A percentile compares a stretch with the other conserved stretches of the same genome.
Conservation (phyloP, 2,113 vertebrate species). For the Elanus axillaris region DNA sequence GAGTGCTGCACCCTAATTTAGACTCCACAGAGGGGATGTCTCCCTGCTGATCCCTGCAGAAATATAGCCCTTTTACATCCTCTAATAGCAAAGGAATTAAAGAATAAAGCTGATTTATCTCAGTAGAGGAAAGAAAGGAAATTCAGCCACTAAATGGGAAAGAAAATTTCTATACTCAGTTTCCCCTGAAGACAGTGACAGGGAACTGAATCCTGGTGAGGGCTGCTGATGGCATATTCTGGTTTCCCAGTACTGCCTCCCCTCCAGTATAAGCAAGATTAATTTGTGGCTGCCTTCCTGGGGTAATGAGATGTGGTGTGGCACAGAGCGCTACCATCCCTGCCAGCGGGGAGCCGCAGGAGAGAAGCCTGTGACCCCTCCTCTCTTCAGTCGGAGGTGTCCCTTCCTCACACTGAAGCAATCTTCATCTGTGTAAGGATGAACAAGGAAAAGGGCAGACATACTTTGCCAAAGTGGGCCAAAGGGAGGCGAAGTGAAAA, state of each 20-base stretch:
- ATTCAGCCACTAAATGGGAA: background rate
- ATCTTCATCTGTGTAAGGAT: background rate
- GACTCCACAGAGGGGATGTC: background rate
- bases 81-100: background rate
- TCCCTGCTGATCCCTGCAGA: background rate
- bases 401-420: background rate
- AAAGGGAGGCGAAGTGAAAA: background rate
- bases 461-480: background rate
- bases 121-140: background rate
- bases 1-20: background rate
- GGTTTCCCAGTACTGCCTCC: background rate
- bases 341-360: background rate
- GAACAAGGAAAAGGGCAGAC: background rate
- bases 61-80: background rate
- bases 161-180: background rate
- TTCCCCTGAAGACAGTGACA: background rate
- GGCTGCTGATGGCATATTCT: background rate
- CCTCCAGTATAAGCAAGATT: background rate
- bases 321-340: background rate
- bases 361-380: background rate
- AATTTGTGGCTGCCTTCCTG: background rate
- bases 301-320: background rate
- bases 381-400: background rate
- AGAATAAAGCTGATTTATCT: conserved; percentile 5
- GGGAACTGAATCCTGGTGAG: background rate